These are phyloP conservation scores for Phalangium opilio DNA, from an alignment of 2,888 invertebrate genomes.

Conservation along the genomic window DNA sequence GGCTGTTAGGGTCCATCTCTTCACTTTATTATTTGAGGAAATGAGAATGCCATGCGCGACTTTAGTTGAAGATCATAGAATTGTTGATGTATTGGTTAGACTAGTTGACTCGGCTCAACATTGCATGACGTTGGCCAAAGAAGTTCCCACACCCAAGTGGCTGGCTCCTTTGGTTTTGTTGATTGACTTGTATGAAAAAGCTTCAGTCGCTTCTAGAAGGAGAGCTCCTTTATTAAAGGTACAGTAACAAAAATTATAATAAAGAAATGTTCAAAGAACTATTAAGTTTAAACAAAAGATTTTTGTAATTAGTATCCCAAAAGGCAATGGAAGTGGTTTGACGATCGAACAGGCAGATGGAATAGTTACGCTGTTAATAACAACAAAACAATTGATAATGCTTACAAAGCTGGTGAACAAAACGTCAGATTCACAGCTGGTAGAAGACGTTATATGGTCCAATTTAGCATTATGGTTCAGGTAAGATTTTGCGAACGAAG, in stretches of 20 bases:
- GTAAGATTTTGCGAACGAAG: conserved; percentile 29
- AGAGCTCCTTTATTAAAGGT: conserved; percentile 45
- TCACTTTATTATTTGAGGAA: conserved; percentile 54
- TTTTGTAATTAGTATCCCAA: conserved; percentile 15
- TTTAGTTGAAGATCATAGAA: conserved; percentile 33
- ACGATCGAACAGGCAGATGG: conserved; percentile 65
- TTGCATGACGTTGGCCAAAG: conserved; percentile 25
- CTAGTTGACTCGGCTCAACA: conserved; percentile 29
- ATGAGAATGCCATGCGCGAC: conserved; percentile 49
- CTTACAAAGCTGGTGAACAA: conserved; percentile 54
- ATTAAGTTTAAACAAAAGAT: not conserved
- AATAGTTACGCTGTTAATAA: conserved; percentile 52
- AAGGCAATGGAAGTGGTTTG: conserved; percentile 63
- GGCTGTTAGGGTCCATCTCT: conserved; percentile 48
- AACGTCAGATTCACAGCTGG: conserved; percentile 54
- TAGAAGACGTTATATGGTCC: conserved; percentile 55
- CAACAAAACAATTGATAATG: conserved; percentile 59
- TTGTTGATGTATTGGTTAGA: conserved; percentile 29
- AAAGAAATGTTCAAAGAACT: conserved; percentile 15
- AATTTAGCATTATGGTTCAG: conserved; percentile 63
- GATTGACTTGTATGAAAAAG: conserved; percentile 60
- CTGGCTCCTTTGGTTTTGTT: conserved; percentile 54
- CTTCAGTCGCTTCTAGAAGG: conserved; percentile 49
- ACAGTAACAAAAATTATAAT: too few species aligned
- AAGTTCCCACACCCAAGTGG: conserved; percentile 41